Evolutionary conservation across 2,113 vertebrate species (phyloP).

Genomic region (Scartelaos histophorus): DNA sequence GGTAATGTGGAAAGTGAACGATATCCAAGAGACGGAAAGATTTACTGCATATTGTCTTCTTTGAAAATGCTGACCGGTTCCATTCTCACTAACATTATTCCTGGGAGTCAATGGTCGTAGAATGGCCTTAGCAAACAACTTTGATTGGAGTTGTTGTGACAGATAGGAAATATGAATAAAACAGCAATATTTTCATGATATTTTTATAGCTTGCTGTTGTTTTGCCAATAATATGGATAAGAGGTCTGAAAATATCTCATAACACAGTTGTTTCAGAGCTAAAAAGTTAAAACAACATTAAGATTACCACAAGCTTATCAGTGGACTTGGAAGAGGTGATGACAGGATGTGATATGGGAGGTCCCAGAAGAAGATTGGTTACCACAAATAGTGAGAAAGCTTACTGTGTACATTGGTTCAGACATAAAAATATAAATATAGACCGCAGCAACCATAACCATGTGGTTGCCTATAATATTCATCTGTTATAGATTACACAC

Average conservation of each 20-base stretch:
- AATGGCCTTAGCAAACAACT: too few species aligned
- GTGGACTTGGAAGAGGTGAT: not conserved
- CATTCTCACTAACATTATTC: conserved; percentile 1
- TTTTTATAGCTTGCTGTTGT: not conserved
- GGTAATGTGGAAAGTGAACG: conserved; percentile 28
- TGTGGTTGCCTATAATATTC: too few species aligned
- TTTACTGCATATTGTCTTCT: conserved; percentile 24
- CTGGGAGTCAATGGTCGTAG: not conserved
- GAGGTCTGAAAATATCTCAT: not conserved
- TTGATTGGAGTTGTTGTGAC: not conserved
- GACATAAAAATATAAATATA: not conserved
- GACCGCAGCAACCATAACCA: not conserved
- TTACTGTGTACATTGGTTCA: not conserved
- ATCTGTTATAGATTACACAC: too few species aligned
- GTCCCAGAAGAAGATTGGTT: not conserved
- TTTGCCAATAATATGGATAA: conserved; percentile 13
- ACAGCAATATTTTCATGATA: not conserved
- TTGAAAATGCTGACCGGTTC: conserved; percentile 30
- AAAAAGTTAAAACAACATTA: conserved; percentile 47
- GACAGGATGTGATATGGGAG: conserved; percentile 13
- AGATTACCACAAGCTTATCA: not conserved
- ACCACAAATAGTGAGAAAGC: not conserved
- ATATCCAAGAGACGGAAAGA: conserved; percentile 33
- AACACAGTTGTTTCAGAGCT: conserved; percentile 6
- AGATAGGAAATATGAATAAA: not conserved